Evolutionary conservation across 2,113 vertebrate species (phyloP).

Genomic region (Nannospalax galili): DNA sequence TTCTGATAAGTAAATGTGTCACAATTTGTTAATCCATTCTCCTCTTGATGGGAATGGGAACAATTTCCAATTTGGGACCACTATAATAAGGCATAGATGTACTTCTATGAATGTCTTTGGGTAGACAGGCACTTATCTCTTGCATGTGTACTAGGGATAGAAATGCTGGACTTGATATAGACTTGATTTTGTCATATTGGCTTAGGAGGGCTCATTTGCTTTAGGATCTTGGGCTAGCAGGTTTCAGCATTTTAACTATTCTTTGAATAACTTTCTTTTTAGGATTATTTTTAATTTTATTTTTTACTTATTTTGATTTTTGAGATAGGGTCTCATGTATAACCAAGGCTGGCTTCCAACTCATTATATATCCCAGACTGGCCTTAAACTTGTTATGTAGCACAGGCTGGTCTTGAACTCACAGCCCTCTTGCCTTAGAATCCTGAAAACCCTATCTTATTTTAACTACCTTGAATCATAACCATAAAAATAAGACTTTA

Average conservation of each 20-base stretch:
- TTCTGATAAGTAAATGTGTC: background rate
- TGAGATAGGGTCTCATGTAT: background rate
- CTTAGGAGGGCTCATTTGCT: background rate
- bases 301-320: background rate
- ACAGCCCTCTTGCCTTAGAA: background rate
- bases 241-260: background rate
- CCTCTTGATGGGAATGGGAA: background rate
- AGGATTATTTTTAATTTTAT: background rate
- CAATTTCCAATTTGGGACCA: background rate
- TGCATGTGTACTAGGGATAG: background rate
- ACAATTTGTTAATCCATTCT: rapidly evolving
- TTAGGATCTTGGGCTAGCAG: background rate
- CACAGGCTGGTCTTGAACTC: background rate
- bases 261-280: background rate
- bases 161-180: background rate
- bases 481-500: background rate
- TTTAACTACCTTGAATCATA: background rate
- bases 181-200: background rate
- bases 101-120: background rate
- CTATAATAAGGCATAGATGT: background rate
- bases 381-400: background rate
- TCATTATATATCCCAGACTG: background rate
- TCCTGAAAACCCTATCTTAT: background rate
- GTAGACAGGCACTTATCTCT: background rate
- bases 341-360: background rate